Base-by-base conservation (phyloP, 2,113 vertebrate species). In the Microcebus griseorufus region DNA sequence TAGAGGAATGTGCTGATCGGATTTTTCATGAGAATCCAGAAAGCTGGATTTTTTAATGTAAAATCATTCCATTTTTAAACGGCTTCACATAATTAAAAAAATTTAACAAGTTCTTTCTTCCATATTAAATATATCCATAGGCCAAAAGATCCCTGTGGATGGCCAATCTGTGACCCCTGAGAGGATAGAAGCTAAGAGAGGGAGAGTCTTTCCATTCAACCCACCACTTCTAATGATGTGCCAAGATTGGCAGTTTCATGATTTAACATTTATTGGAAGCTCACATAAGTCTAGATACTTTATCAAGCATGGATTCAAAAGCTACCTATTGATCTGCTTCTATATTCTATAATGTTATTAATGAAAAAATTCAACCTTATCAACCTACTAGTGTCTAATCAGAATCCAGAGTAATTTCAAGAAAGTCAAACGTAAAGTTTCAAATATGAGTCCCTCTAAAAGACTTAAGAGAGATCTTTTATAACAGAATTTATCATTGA, bases 381-480 rank as follows among this genome's bases (percentile, higher is more conserved):
- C 7, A 92, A 79, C 11, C 4, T 60, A 70, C 25, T 82, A 94
- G 32, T 29, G 2, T 81, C 58, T 88, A 83, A 55, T 5, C 17
- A 55, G 39, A 85, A 79, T 93, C 70, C 11, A 73, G 18, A 83
- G 70, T 62, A 95, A 85, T 93, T 86, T 84, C 25, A 86, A 79
- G 60, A 94, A 87, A 79, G 12, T 88, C 53, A 75, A 89, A 95
- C 89, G 95, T 45, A 91, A 13, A 60, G 6, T 90, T 88, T 90
- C 37, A 92, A 81, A 14, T 76, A 20, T 37, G 18, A 89, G 4
- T 80, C 18, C 22, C 11, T 92, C 80, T 80, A 76, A 95, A 94
- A 93, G 2, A 9, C 29, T 85, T 92, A 65, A 75, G 70, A 55
- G 90, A 95, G 72, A 93, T 53, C 27, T 73, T 2, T 69, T 62